phyloP scores from a whole-genome alignment of 1,140 invertebrate species.

The Aphelinus atriplicis region DNA sequence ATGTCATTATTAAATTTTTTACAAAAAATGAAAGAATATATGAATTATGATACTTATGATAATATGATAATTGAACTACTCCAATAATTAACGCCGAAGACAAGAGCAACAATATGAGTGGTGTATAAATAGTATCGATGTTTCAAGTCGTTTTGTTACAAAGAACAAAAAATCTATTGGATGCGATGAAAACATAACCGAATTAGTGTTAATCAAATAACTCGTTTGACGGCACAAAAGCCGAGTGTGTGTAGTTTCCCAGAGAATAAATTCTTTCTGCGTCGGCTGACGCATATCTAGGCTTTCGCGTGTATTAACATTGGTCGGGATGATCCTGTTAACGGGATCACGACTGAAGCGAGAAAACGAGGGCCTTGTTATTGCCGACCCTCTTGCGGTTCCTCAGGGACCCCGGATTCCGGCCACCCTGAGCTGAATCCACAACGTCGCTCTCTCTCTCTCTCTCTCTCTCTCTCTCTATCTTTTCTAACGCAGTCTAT shows the following conservation, averaged over 20 bases:
- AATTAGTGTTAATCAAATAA: neutral
- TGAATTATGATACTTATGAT: too few relatives aligned
- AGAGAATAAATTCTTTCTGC: conserved; percentile 12
- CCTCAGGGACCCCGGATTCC: conserved; percentile 36
- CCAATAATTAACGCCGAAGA: too few relatives aligned
- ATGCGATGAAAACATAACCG: neutral
- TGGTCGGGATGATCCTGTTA: conserved; percentile 41
- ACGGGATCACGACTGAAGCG: conserved; percentile 41
- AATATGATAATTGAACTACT: too few relatives aligned
- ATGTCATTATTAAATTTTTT: too few relatives aligned
- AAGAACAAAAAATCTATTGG: too few relatives aligned
- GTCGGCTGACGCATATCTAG: neutral
- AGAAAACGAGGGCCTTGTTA: conserved; percentile 40
- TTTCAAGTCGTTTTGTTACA: too few relatives aligned
- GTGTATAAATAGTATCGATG: too few relatives aligned
- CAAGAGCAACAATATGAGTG: too few relatives aligned
- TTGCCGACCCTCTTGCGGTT: conserved; percentile 30
- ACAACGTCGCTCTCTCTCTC: too few relatives aligned
- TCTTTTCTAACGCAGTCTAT: too few relatives aligned
- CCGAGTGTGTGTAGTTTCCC: neutral
- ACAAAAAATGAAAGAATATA: too few relatives aligned
- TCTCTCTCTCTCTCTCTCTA: too few relatives aligned
- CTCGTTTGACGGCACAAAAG: neutral
- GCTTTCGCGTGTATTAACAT: conserved; percentile 7
- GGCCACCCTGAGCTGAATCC: neutral